Evolutionary conservation across 30 jellyfish, hydroid and myxozoan species (phyloP), one percentile per base, ranked within the genome.

Genomic region (Nemopilema nomurai): DNA sequence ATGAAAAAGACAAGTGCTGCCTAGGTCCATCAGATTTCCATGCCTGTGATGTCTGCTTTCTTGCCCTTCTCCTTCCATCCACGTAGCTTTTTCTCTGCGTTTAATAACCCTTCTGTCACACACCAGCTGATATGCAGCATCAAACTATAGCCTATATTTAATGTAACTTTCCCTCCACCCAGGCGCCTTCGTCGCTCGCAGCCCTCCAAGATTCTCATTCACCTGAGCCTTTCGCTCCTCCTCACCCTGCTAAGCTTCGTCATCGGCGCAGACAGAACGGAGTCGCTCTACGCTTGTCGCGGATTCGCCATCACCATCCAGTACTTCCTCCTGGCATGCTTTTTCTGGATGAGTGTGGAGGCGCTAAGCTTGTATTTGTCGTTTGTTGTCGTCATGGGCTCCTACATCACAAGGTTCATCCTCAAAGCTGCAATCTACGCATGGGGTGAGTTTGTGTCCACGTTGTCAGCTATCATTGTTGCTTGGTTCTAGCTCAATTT

Each of bases 131-230:
- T n/a, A n/a, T n/a, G n/a, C n/a, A n/a, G n/a, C n/a, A n/a, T n/a
- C n/a, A n/a, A n/a, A n/a, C n/a, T n/a, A n/a, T 19, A 22, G 18
- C 68, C n/a, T 0, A 0, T 53, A 19, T 53, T 67, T 67, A n/a
- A 67, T 67, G 32, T 67, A 20, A 67, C 0, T 20, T 32, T 76
- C 26, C 41, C 9, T 30, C 57, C n/a, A n/a, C 51, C 8, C 27
- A 84, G 93, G 70, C 84, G 93, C 76, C 82, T 84, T 17, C 76
- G 93, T 51, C 87, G 81, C 49, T 19, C 80, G 24, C 87, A 71
- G 65, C 93, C 93, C 18, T 77, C 93, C 9, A 84, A 62, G 93
- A 84, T 84, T 18, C 75, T 86, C 73, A 77, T 76, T 4, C 79
- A 70, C 22, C 89, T 86, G 0, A 63, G 88, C 33, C 63, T 77